Evolutionary conservation across 2,113 vertebrate genomes (phyloP).

Genomic region (Podilymbus podiceps): DNA sequence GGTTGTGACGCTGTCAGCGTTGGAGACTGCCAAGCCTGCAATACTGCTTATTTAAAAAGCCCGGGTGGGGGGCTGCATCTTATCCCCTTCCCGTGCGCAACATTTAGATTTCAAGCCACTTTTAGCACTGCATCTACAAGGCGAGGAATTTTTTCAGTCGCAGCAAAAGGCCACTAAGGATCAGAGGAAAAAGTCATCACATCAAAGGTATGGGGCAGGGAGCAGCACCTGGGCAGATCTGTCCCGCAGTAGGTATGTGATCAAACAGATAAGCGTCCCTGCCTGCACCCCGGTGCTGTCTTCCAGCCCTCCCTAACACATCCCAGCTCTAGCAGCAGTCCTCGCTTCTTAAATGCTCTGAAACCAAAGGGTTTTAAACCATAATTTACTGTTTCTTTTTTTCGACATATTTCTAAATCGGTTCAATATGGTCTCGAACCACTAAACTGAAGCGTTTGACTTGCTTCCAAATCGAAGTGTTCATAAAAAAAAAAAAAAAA

Average conservation of each 20-base stretch:
- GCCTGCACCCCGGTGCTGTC: neutral
- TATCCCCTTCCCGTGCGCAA: neutral
- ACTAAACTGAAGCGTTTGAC: constrained; percentile 26
- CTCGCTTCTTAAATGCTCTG: neutral
- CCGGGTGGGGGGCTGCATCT: neutral
- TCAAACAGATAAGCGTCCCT: neutral
- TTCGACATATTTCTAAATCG: constrained; percentile 42
- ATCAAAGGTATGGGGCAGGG: neutral
- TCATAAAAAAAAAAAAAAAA: neutral
- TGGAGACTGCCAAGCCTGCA: neutral
- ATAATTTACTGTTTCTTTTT: constrained; percentile 44
- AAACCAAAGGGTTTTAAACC: constrained; percentile 48
- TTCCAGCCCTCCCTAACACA: constrained; percentile 3
- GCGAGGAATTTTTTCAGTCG: neutral
- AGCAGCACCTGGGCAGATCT: constrained; percentile 14
- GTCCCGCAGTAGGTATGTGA: constrained; percentile 38
- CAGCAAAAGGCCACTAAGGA: neutral
- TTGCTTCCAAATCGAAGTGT: constrained; percentile 44
- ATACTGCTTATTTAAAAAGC: neutral
- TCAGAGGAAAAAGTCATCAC: neutral
- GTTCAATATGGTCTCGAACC: constrained; percentile 52
- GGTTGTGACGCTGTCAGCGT: neutral
- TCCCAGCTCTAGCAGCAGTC: constrained; percentile 28
- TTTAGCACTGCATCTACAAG: neutral
- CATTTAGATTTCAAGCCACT: neutral